Evolutionary conservation across 2,113 vertebrate genomes (phyloP).

Genomic region (Grantiella picta): DNA sequence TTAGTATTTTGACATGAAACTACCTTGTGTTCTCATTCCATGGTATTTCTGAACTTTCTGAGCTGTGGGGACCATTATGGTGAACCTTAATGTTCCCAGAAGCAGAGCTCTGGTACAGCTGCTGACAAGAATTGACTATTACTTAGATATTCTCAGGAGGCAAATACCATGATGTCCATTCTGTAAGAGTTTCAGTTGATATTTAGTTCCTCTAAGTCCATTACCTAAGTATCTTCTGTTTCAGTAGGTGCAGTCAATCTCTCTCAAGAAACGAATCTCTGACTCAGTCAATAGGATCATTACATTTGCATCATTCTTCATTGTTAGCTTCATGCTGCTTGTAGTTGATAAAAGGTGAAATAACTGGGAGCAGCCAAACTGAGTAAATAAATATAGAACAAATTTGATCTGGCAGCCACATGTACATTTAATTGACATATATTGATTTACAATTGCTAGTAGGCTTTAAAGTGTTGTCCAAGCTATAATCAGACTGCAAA

Average conservation of each 20-base stretch:
- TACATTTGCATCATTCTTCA: conserved; percentile 55
- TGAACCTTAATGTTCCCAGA: not conserved
- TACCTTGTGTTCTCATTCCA: not conserved
- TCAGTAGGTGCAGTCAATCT: conserved; percentile 6
- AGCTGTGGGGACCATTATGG: not conserved
- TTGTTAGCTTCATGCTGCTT: conserved; percentile 33
- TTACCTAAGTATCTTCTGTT: conserved; percentile 10
- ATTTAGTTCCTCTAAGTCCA: conserved; percentile 3
- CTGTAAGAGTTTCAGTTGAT: not conserved
- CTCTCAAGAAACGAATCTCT: not conserved
- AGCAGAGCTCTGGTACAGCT: not conserved
- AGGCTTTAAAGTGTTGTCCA: not conserved
- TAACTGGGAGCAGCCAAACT: conserved; percentile 2
- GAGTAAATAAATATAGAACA: conserved; percentile 43
- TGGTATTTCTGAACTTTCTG: not conserved
- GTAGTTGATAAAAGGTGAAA: conserved; percentile 57
- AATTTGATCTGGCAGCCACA: conserved; percentile 41
- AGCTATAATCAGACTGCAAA: not conserved
- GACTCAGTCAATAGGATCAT: conserved; percentile 47
- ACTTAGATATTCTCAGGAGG: not conserved
- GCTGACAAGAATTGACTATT: not conserved
- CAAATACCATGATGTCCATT: not conserved
- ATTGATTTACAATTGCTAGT: conserved; percentile 52
- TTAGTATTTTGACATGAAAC: not conserved
- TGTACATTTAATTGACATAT: conserved; percentile 16